phyloP scores from a whole-genome alignment of 2,888 invertebrate genomes.

The Cepaea hortensis region DNA sequence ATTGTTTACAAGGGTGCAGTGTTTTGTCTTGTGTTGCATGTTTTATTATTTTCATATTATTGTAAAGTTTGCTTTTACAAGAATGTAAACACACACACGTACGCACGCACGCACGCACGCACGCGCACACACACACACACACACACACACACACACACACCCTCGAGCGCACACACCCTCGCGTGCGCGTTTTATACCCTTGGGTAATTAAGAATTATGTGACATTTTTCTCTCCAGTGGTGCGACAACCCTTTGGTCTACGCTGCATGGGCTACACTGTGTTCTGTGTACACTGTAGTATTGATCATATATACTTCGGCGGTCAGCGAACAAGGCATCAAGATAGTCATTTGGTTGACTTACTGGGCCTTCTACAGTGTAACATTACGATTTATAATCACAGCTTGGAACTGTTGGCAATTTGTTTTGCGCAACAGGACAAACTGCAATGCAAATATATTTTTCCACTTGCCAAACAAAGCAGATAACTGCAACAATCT shows the following conservation, averaged over 20 bases:
- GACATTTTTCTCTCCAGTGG: conserved; percentile 43
- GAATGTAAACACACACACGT: no score
- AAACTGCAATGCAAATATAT: not conserved
- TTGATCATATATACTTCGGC: conserved; percentile 52
- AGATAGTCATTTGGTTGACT: conserved; percentile 57
- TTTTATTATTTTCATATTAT: no score
- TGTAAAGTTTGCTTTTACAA: no score
- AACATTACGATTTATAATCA: conserved; percentile 48
- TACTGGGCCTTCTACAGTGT: conserved; percentile 56
- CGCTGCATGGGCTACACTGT: conserved; percentile 47
- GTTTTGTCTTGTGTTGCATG: no score
- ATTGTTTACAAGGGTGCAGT: no score
- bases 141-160: no score
- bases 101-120: no score
- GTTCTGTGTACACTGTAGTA: conserved; percentile 48
- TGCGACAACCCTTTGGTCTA: conserved; percentile 43
- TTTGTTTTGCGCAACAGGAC: conserved; percentile 12
- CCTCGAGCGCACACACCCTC: no score
- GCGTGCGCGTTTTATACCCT: not conserved
- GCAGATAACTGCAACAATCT: not conserved
- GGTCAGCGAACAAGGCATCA: conserved; percentile 44
- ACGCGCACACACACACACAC: no score
- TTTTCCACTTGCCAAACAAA: not conserved
- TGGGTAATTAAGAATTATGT: not conserved
- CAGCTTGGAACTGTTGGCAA: conserved; percentile 50